Evolutionary conservation across 23 tunicate genomes (phyloP).

Genomic region (Aplidium turbinatum): DNA sequence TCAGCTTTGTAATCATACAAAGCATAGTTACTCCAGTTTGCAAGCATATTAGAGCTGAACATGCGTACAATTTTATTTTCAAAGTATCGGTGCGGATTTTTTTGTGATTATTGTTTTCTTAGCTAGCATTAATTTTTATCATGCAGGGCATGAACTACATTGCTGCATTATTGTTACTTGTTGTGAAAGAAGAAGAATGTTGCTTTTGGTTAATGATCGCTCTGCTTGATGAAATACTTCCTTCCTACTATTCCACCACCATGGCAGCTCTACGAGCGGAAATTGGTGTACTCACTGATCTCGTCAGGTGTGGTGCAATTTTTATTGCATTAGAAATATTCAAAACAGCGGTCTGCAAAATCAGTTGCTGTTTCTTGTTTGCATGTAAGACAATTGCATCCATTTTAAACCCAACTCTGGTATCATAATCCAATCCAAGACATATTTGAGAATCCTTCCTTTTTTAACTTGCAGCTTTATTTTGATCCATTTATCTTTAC

Average conservation of each 20-base stretch:
- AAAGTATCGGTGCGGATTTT: too few species aligned
- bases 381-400: background rate
- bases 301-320: slow-evolving; percentile 46
- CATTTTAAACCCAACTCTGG: too few species aligned
- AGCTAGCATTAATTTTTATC: background rate
- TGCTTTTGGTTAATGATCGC: slow-evolving; percentile 73
- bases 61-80: too few species aligned
- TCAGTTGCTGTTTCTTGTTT: background rate
- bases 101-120: too few species aligned
- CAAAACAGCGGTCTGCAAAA: background rate
- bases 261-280: slow-evolving; percentile 69
- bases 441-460: too few species aligned
- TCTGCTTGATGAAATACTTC: slow-evolving; percentile 64
- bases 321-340: background rate
- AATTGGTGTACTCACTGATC: slow-evolving; percentile 50
- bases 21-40: too few species aligned
- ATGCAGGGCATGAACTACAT: slow-evolving; percentile 87
- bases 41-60: too few species aligned
- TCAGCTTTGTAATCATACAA: too few species aligned
- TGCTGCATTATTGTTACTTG: slow-evolving; percentile 66
- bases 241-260: slow-evolving; percentile 35
- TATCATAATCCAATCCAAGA: too few species aligned
- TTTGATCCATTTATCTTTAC: too few species aligned
- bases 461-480: too few species aligned
- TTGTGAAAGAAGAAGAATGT: slow-evolving; percentile 70